These are phyloP conservation scores for Hoplias malabaricus DNA, from an alignment of 2,113 vertebrate species.

Conservation along the genomic window DNA sequence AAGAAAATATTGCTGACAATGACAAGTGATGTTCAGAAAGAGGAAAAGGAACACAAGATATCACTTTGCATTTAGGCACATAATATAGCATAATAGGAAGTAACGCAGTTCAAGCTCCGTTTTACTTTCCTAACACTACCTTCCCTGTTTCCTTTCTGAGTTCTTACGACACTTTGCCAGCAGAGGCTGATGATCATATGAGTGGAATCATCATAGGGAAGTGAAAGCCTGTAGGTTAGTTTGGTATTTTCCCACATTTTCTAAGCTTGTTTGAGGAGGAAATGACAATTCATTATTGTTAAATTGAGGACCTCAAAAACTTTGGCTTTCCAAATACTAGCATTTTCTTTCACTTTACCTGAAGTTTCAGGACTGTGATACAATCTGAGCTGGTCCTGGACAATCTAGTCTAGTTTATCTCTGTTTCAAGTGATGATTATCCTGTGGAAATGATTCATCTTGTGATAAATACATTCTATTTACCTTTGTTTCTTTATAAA, in stretches of 20 bases:
- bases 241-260: neutral
- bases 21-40: neutral
- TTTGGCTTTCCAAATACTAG: neutral
- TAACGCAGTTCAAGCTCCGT: neutral
- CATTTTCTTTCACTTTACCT: neutral
- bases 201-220: conserved; percentile 23
- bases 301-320: neutral
- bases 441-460: too few relatives aligned
- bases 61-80: neutral
- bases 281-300: neutral
- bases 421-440: neutral
- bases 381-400: too few relatives aligned
- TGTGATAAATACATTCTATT: too few relatives aligned
- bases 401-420: neutral
- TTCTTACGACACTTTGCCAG: neutral
- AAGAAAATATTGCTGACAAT: neutral
- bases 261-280: neutral
- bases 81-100: neutral
- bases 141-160: neutral
- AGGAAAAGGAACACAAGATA: neutral
- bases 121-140: conserved; percentile 16
- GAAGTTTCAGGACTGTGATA: neutral
- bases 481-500: too few relatives aligned
- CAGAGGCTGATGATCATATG: neutral
- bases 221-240: conserved; percentile 11